phyloP scores from a whole-genome alignment of 2,888 invertebrate species.

The Idaea dimidiata region DNA sequence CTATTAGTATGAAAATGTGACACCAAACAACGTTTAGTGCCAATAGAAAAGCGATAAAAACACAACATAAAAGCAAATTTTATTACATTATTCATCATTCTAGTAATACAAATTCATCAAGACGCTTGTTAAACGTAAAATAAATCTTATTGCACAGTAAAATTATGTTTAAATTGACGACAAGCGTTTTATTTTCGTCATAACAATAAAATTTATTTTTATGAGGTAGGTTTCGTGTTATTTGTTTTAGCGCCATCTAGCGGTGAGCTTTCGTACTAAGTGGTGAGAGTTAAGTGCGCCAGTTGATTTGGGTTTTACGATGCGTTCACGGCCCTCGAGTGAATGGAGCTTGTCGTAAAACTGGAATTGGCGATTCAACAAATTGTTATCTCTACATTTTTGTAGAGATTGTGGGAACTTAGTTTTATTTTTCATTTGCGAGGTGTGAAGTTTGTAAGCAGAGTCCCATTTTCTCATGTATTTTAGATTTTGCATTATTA shows the following conservation, averaged over 20 bases:
- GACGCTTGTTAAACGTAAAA: slow-evolving; percentile 81
- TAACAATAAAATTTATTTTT: slow-evolving; percentile 82
- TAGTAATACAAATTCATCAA: slow-evolving; percentile 77
- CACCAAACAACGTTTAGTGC: slow-evolving; percentile 55
- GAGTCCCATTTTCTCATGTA: background rate
- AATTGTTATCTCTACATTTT: slow-evolving; percentile 35
- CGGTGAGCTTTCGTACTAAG: slow-evolving; percentile 44
- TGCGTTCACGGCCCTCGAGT: slow-evolving; percentile 54
- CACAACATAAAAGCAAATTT: slow-evolving; percentile 69
- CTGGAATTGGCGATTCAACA: slow-evolving; percentile 51
- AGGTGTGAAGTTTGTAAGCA: background rate
- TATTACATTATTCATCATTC: slow-evolving; percentile 78
- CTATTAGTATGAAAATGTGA: slow-evolving; percentile 47
- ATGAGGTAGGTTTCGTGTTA: slow-evolving; percentile 57
- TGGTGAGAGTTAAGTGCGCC: slow-evolving; percentile 46
- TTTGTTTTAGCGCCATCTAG: slow-evolving; percentile 67
- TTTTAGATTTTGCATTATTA: background rate
- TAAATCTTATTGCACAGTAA: slow-evolving; percentile 80
- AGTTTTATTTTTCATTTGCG: slow-evolving; percentile 8
- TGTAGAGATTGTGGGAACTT: slow-evolving; percentile 22
- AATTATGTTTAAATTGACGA: slow-evolving; percentile 81
- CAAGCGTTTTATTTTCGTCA: slow-evolving; percentile 81
- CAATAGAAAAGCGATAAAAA: slow-evolving; percentile 74
- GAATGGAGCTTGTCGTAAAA: slow-evolving; percentile 65
- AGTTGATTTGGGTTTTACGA: slow-evolving; percentile 57